Evolutionary conservation across 2,113 vertebrate genomes (phyloP), one percentile per base, ranked within the genome.

Genomic region (Agapornis roseicollis): DNA sequence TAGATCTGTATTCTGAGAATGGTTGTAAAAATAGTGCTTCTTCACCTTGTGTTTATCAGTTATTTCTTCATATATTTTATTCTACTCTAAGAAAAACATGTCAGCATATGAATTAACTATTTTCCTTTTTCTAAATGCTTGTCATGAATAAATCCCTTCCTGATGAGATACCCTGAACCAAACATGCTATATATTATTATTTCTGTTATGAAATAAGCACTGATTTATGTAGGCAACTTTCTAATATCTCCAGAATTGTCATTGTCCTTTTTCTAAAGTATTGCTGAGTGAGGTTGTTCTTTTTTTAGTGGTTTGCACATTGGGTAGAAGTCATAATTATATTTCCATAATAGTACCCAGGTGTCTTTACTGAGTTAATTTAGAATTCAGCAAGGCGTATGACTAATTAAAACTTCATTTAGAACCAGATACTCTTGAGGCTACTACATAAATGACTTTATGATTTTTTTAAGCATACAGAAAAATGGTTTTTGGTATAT

Each of bases 391-490:
- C 15, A 87, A 96, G 69, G 93, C 1, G 0, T 81, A 87, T 76
- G 88, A 90, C 94, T 94, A 96, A 96, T 97, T 96, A 96, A 97
- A 95, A 94, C 69, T 93, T 90, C 73, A 90, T 95, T 96, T 95
- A 93, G 80, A 96, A 61, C 10, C 13, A 82, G 41, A 80, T 92
- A 89, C 89, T 94, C 92, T 82, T 76, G 93, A 93, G 85, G 69
- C 13, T 44, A 82, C 28, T 63, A 37, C 53, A 72, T 89, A 95
- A 92, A 81, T 94, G 89, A 72, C 72, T 94, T 94, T 89, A 86
- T 82, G 93, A 72, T 86, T 87, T 89, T 95, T 94, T 89, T 91
- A 91, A 95, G 79, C 44, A 49, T 73, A 85, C 17, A 89, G 71
- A 92, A 92, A 96, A 94, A 92, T 79, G 7, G 90, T 87, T 56